Conservation (phyloP, 2,797 vertebrate species). For the Crocidura indochinensis region DNA sequence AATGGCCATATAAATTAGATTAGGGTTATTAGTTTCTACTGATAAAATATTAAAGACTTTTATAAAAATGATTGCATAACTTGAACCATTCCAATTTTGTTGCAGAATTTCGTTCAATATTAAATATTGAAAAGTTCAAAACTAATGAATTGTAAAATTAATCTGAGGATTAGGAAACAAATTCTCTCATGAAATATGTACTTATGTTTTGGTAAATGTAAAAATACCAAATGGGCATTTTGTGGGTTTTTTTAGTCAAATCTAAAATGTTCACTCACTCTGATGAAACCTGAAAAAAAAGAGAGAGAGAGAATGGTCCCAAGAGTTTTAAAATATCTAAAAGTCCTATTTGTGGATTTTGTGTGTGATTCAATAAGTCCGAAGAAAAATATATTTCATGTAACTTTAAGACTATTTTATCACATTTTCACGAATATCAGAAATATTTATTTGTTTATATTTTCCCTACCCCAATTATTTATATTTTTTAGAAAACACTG, state of each 20-base stretch:
- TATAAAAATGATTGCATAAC: conserved; percentile 30
- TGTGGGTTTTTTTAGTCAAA: background rate
- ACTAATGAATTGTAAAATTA: conserved; percentile 49
- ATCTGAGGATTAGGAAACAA: conserved; percentile 53
- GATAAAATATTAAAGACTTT: background rate
- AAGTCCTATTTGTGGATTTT: conserved; percentile 22
- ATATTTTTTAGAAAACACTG: conserved; percentile 32
- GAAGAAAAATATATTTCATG: conserved; percentile 53
- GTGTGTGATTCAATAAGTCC: conserved; percentile 53
- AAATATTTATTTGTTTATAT: background rate
- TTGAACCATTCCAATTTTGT: conserved; percentile 51
- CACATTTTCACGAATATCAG: conserved; percentile 47
- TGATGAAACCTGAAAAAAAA: conserved; percentile 38
- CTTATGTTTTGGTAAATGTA: conserved; percentile 38
- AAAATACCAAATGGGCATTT: conserved; percentile 29
- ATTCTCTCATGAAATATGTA: conserved; percentile 6
- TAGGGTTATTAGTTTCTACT: background rate
- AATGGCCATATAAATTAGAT: background rate
- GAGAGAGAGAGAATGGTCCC: background rate
- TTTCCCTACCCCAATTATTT: background rate
- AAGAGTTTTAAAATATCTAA: conserved; percentile 41
- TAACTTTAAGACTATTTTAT: background rate
- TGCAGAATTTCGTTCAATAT: background rate
- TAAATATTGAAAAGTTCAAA: conserved; percentile 46
- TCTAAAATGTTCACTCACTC: conserved; percentile 44